Conservation (phyloP, 2,888 invertebrate genomes). For the Heliothis peltigera region DNA sequence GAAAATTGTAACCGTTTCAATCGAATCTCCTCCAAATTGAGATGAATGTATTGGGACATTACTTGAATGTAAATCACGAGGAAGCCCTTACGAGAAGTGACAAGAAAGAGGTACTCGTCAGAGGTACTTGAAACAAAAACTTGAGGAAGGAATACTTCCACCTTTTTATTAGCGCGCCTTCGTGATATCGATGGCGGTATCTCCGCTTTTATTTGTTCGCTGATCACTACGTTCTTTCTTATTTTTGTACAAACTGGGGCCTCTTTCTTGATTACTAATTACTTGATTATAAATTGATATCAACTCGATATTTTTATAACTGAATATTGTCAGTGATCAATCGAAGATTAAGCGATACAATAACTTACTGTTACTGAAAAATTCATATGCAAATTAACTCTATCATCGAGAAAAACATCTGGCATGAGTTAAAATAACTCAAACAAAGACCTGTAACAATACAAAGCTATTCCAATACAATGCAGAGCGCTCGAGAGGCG, state of each 20-base stretch:
- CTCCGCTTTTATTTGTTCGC: slow-evolving; percentile 21
- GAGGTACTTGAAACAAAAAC: slow-evolving; percentile 25
- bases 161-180: slow-evolving; percentile 12
- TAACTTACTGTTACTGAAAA: no score
- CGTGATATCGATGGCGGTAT: slow-evolving; percentile 9
- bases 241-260: no score
- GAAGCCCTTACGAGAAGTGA: slow-evolving; percentile 8
- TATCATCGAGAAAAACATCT: no score
- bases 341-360: no score
- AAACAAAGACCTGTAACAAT: neutral
- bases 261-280: no score
- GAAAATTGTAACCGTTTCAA: slow-evolving; percentile 49
- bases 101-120: slow-evolving; percentile 26
- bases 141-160: slow-evolving; percentile 1
- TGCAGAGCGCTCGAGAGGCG: neutral
- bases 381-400: no score
- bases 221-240: slow-evolving; percentile 8
- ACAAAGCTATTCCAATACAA: neutral
- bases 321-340: no score
- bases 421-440: neutral
- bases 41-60: slow-evolving; percentile 53
- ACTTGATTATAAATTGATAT: no score
- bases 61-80: slow-evolving; percentile 42
- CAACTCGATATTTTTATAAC: no score
- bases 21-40: slow-evolving; percentile 48